Percentiles rank a stretch among this genome's conserved stretches.
Evolutionary conservation across 2,113 vertebrate genomes (phyloP).

Genomic region (Rhodinocichla rosea): DNA sequence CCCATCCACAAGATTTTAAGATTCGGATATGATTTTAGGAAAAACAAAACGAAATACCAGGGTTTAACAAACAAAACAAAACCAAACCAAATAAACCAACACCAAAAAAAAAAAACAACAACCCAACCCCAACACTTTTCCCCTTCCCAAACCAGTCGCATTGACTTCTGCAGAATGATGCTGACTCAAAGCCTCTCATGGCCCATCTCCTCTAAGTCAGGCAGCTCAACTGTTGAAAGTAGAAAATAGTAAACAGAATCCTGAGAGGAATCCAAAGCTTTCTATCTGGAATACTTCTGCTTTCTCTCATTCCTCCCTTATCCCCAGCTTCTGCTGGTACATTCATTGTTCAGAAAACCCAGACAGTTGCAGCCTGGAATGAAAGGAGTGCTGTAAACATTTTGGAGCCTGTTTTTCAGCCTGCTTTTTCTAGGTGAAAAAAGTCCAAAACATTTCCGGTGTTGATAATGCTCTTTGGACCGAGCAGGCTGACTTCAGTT

Average conservation of each 20-base stretch:
- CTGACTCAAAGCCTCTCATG: not conserved
- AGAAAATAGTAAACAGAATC: not conserved
- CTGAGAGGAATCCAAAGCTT: not conserved
- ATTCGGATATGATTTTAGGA: not conserved
- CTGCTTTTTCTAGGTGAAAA: not conserved
- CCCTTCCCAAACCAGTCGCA: not conserved
- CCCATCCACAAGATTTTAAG: not conserved
- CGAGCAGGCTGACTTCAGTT: not conserved
- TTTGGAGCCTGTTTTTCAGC: not conserved
- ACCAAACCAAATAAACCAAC: not conserved
- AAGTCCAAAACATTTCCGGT: not conserved
- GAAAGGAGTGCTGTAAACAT: not conserved
- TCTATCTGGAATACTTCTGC: not conserved
- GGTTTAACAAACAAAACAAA: not conserved
- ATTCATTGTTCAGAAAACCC: not conserved
- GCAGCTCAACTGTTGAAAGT: not conserved
- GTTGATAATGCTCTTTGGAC: not conserved
- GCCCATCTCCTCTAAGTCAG: not conserved
- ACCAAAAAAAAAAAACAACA: not conserved
- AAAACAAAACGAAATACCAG: not conserved
- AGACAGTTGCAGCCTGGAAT: not conserved
- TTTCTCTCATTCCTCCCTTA: not conserved
- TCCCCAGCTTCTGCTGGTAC: not conserved
- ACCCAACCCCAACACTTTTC: rapidly evolving
- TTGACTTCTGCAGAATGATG: not conserved